A percentile compares a stretch with the other conserved stretches of the same genome.
Evolutionary conservation across 2,113 vertebrate species (phyloP).

Genomic region (Tenebrosternarchus preto): DNA sequence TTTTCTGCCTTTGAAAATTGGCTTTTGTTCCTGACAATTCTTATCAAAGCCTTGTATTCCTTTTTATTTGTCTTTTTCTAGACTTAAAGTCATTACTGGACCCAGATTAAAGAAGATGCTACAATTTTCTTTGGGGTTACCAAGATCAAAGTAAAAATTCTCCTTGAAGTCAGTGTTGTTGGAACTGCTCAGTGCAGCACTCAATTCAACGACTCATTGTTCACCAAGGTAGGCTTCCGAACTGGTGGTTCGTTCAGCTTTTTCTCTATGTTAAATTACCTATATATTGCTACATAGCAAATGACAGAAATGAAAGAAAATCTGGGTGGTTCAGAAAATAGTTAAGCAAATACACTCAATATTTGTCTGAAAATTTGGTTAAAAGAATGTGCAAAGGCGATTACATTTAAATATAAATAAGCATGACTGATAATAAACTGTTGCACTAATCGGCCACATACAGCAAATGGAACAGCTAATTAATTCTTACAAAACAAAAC

Average conservation of each 20-base stretch:
- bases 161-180: constrained; percentile 80
- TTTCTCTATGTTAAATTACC: constrained; percentile 41
- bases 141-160: constrained; percentile 82
- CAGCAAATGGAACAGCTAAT: neutral
- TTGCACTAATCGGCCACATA: neutral
- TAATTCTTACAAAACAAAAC: constrained; percentile 9
- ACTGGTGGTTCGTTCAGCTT: constrained; percentile 60
- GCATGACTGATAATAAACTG: neutral
- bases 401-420: neutral
- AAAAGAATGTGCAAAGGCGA: neutral
- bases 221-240: constrained; percentile 63
- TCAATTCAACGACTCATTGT: constrained; percentile 72
- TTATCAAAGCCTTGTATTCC: constrained; percentile 87
- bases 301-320: constrained; percentile 37
- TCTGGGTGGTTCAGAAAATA: neutral
- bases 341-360: neutral
- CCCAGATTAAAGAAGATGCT: constrained; percentile 85
- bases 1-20: constrained; percentile 83
- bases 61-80: constrained; percentile 86
- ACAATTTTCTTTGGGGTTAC: constrained; percentile 82
- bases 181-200: constrained; percentile 70
- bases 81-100: constrained; percentile 85
- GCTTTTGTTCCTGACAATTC: constrained; percentile 85
- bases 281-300: constrained; percentile 39
- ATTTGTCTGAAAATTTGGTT: neutral